Conservation (phyloP, 2,888 invertebrate species). For the Hypomecis atomaria region DNA sequence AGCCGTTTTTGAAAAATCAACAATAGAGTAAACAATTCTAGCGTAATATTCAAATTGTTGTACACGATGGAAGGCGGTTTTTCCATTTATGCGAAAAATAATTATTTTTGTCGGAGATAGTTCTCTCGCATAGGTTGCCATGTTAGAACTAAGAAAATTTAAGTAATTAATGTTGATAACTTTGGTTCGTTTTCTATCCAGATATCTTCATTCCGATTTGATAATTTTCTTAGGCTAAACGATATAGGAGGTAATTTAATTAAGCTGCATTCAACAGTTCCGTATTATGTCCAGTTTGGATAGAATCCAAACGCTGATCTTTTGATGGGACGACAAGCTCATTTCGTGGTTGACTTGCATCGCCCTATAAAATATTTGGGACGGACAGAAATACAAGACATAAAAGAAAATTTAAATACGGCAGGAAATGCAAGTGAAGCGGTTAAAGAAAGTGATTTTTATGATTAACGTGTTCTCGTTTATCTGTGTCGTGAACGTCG, state of each 20-base stretch:
- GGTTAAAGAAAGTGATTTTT: slow-evolving; percentile 11
- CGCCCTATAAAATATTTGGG: slow-evolving; percentile 30
- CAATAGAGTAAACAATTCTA: too few relatives aligned
- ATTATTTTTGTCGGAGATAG: too few relatives aligned
- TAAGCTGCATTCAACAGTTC: slow-evolving; percentile 9
- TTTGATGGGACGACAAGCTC: slow-evolving; percentile 12
- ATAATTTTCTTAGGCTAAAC: neutral
- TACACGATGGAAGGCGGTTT: too few relatives aligned
- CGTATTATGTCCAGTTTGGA: slow-evolving; percentile 27
- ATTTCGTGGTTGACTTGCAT: slow-evolving; percentile 34
- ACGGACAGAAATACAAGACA: slow-evolving; percentile 19
- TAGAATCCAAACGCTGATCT: slow-evolving; percentile 23
- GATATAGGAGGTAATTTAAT: neutral
- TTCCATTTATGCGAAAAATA: too few relatives aligned
- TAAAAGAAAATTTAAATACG: slow-evolving; percentile 24
- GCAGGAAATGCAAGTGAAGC: slow-evolving; percentile 30
- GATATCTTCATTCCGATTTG: neutral
- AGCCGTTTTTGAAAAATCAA: too few relatives aligned
- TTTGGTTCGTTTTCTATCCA: too few relatives aligned
- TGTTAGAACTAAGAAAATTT: too few relatives aligned
- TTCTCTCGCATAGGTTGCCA: too few relatives aligned
- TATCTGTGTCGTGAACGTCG: slow-evolving; percentile 9
- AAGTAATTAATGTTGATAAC: too few relatives aligned
- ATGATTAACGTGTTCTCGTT: slow-evolving; percentile 1
- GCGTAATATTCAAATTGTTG: too few relatives aligned